Conservation (phyloP, 2,113 vertebrate species). For the Piprites chloris region DNA sequence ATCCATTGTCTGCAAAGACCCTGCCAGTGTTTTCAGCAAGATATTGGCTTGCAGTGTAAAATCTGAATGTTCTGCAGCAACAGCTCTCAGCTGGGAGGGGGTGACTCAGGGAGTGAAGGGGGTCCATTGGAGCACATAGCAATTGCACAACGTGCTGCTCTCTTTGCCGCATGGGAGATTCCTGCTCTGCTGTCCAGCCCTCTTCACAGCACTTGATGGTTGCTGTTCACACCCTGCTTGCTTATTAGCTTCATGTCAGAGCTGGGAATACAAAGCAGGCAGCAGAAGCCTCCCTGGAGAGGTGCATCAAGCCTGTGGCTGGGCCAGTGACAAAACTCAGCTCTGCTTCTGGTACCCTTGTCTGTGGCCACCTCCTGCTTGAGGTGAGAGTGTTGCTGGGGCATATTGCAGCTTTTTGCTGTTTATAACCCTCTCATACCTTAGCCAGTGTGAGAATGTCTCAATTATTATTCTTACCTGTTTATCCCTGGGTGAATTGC, state of each 20-base stretch:
- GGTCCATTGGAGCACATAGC: fast-evolving
- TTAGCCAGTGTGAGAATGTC: background rate
- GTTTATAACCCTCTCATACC: background rate
- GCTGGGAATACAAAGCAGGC: background rate
- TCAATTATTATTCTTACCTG: background rate
- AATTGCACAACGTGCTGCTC: fast-evolving
- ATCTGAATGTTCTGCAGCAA: background rate
- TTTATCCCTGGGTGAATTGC: background rate
- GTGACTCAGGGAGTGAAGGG: fast-evolving
- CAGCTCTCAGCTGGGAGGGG: fast-evolving
- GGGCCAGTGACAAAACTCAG: background rate
- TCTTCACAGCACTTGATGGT: background rate
- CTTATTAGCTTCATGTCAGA: background rate
- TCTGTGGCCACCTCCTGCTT: background rate
- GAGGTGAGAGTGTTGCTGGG: fast-evolving
- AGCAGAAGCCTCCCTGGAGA: background rate
- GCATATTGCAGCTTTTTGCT: background rate
- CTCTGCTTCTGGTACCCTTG: background rate
- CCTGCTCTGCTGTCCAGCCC: background rate
- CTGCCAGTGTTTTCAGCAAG: background rate
- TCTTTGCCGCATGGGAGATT: background rate
- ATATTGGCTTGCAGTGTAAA: fast-evolving
- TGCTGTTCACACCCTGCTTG: background rate
- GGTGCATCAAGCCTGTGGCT: fast-evolving
- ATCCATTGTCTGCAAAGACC: background rate